Evolutionary conservation across 2,888 invertebrate genomes (phyloP), one percentile per base, ranked within the genome.

Genomic region (Spatulosminthurus flaviceps): DNA sequence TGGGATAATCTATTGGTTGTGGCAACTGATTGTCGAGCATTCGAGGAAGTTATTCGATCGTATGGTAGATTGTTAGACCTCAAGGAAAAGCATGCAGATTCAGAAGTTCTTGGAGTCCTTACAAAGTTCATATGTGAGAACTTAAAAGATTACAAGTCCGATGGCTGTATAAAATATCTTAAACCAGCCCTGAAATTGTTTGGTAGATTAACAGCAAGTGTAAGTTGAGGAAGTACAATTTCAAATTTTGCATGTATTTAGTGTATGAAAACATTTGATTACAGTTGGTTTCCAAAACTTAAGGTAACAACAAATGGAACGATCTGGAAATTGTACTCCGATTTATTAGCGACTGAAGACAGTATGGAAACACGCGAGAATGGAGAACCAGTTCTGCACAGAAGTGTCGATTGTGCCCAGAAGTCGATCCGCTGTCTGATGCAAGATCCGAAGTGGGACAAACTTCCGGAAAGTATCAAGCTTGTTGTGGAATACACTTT

Each of bases 1-100:
- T 98, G 98, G 98, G 97, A 98, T 87, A 99, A 98, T 89, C 92
- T 94, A 78, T 90, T 98, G 88, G 88, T 94, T 29, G 94, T 97
- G 29, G 94, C 95, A 19, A 92, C 93, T 83, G 97, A 97, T 87
- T 92, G 95, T 19, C 93, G 93, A 0, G 92, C 95, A 87, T 94
- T 95, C 87, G 92, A 93, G 77, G 95, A 97, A 87, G 93, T 89
- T 1, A 91, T 98, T 79, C 91, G 92, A 81, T 93, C 96, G 0
- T 94, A 94, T 86, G 93, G 96, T 87, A 91, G 95, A 26, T 88
- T 98, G 70, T 88, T 96, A 42, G 97, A 98, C 87, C 88, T 98
- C n/a, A 92, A 92, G 87, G 84, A 80, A 76, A 93, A 93, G 86
- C 95, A 93, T 87, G 88, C 93, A 0, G 96, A 97, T 86, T 87